phyloP scores from a whole-genome alignment of 1,140 invertebrate genomes.

The Euura lappo region DNA sequence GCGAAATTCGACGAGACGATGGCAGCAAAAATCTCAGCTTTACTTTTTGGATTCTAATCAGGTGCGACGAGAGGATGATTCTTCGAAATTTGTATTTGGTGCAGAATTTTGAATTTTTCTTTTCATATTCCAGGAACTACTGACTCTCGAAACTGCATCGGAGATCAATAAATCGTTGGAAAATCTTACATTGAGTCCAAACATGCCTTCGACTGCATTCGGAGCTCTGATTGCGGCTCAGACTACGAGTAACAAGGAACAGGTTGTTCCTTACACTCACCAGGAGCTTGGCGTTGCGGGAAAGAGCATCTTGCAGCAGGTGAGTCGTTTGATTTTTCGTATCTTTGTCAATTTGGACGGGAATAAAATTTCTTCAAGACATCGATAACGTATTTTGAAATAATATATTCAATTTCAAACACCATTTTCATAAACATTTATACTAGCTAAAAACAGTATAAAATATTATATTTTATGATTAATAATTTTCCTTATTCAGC shows the following conservation, averaged over 20 bases:
- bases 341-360: not conserved
- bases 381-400: not conserved
- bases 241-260: constrained; percentile 38
- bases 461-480: not conserved
- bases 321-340: constrained; percentile 30
- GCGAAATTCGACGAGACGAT: constrained; percentile 54
- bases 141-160: constrained; percentile 54
- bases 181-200: constrained; percentile 37
- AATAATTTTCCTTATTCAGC: too few relatives aligned
- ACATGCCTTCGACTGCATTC: constrained; percentile 49
- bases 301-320: constrained; percentile 48
- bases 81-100: not conserved
- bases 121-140: constrained; percentile 46
- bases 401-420: not conserved
- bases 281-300: constrained; percentile 40
- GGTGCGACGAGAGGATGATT: constrained; percentile 41
- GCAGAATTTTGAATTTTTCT: constrained; percentile 11
- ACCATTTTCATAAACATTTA: not conserved
- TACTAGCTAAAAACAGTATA: not conserved
- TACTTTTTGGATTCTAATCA: constrained; percentile 66
- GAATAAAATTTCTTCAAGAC: not conserved
- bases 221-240: constrained; percentile 45
- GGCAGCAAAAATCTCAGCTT: constrained; percentile 66
- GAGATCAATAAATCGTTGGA: constrained; percentile 46
- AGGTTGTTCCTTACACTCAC: constrained; percentile 35